phyloP scores from a whole-genome alignment of 2,888 invertebrate genomes.

The Syritta pipiens region DNA sequence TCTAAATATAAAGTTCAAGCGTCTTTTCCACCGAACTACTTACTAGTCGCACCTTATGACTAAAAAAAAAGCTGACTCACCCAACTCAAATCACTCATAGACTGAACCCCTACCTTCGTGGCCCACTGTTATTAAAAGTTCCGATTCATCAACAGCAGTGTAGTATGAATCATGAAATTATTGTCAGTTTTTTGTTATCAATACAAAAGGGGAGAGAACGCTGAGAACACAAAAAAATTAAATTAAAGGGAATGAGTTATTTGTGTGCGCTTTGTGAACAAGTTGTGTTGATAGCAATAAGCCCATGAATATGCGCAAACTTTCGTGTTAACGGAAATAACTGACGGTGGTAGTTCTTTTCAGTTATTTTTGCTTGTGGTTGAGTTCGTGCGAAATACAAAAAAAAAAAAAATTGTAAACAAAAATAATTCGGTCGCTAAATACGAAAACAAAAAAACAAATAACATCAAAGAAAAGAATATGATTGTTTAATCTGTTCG shows the following conservation, averaged over 20 bases:
- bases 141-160: no score
- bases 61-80: conserved; percentile 11
- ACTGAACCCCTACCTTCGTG: conserved; percentile 25
- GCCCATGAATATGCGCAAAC: conserved; percentile 11
- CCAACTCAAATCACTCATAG: conserved; percentile 1
- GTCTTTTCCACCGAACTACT: no score
- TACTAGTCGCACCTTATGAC: conserved; percentile 2
- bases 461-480: no score
- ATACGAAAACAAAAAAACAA: no score
- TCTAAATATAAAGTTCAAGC: no score
- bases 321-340: conserved; percentile 29
- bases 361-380: conserved; percentile 2
- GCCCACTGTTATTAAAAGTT: conserved; percentile 27
- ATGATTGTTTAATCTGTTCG: no score
- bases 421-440: no score
- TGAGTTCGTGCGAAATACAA: no score
- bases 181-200: conserved; percentile 16
- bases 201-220: background rate
- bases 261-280: conserved; percentile 2
- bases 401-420: no score
- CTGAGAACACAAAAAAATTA: background rate
- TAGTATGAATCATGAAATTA: background rate
- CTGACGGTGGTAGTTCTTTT: conserved; percentile 8
- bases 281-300: conserved; percentile 4
- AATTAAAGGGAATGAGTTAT: no score